Base-by-base conservation (phyloP, 2,888 invertebrate species). In the Platerodrilus igneus region DNA sequence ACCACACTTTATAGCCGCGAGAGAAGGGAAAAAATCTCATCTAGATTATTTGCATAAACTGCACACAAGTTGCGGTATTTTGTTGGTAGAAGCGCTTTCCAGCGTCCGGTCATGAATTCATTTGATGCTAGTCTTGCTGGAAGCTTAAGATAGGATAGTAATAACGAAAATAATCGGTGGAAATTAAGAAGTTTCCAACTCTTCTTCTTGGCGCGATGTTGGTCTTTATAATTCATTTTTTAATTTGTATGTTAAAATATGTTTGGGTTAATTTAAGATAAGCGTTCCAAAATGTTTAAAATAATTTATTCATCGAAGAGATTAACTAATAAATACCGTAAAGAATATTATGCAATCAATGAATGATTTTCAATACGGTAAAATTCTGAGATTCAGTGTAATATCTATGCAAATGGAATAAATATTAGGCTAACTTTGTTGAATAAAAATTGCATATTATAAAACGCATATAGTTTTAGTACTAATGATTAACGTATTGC, bases 21-120 rank as follows among this genome's bases (percentile, higher is more conserved):
- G 57, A 61, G 59, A 62, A 64, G 62, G 62, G 64, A 66, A 67
- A n/a, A 67, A 68, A 67, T 64, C 66, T 66, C 66, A 67, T 68
- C 67, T 66, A 64, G 64, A 66, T 67, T 67, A 68, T 69, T 69
- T 69, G 67, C 68, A 68, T 69, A 68, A 69, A 69, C 63, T 66
- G 65, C 64, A 64, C 59, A 60, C 61, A 61, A 59, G 55, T 57
- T 57, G 56, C 52, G 54, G 55, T 55, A 56, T 56, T 58, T 55
- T 56, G 56, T 59, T 55, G 48, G 52, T 49, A 38, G 44, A 34
- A 41, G 36, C 48, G 47, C 35, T 35, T 38, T 34, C 43, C 35
- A 48, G 45, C 48, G 51, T 48, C 48, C 53, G 55, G 57, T 48
- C 48, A 53, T 59, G 57, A 60, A 61, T 61, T 59, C 57, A 53